Base-by-base conservation (phyloP, 2,113 vertebrate genomes). In the Paralichthys olivaceus region DNA sequence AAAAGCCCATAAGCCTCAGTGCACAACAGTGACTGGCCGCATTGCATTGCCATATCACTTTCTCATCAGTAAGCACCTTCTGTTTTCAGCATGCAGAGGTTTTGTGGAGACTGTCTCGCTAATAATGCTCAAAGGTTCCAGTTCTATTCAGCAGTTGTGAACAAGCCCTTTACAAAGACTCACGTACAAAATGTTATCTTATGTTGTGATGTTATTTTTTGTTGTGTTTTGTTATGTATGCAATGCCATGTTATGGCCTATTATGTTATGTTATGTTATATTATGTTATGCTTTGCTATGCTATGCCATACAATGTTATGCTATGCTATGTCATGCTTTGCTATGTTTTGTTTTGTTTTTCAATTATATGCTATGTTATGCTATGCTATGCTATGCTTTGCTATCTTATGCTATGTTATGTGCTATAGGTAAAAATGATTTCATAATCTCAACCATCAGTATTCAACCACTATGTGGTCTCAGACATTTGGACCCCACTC, bases 51-150 rank as follows among this genome's bases (percentile, higher is more conserved):
- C 67, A 34, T 86, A 90, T 89, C 87, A 81, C 51, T 77, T 91
- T 90, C 73, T 79, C 79, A 70, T 69, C 53, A 60, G 76, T 86
- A 82, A 90, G 87, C 83, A 90, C 45, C 79, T 86, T 77, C 72
- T 60, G 69, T 53, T 60, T 15, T 69, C 75, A 73, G 71, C 67
- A 63, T 40, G 28, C 28, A 20, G 26, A 54, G 40, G 56, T 43
- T 70, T 83, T 23, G 11, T 56, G 69, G 54, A 70, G 75, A 55
- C 19, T 25, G 47, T 40, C 47, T 60, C n/a, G n/a, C 53, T 45
- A 29, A 13, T 23, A 57, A 34, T 29, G 47, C 22, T 51, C 28
- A 76, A 0, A 51, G 15, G 28, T 5, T 49, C 49, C 6, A 62
- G 8, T 68, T 9, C 15, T 19, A 11, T n/a, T 22, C 22, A 23